A percentile compares a stretch with the other conserved stretches of the same genome.
These are phyloP conservation scores for Lepetodrilus schrolli DNA, from an alignment of 2,888 invertebrate genomes.

Conservation along the genomic window DNA sequence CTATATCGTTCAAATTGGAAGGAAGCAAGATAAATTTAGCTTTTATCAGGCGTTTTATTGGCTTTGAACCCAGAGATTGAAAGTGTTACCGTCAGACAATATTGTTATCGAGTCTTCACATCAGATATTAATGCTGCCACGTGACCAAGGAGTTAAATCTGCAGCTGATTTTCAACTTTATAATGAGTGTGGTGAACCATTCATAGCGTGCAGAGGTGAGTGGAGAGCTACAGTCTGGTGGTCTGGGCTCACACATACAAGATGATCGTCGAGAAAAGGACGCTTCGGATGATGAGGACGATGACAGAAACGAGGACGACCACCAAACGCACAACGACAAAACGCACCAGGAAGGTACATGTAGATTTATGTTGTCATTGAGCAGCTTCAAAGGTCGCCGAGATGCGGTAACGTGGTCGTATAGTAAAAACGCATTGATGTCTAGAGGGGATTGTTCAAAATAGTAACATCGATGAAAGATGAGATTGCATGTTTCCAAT, in stretches of 20 bases:
- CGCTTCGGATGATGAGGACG: neutral
- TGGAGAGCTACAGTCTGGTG: too few relatives aligned
- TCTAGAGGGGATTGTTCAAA: too few relatives aligned
- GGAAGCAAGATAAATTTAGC: neutral
- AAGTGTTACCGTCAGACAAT: neutral
- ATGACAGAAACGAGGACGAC: neutral
- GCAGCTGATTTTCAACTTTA: neutral
- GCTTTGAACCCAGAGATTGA: neutral
- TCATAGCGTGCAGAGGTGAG: too few relatives aligned
- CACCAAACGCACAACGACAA: neutral
- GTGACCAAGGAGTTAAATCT: neutral
- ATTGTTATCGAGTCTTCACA: neutral
- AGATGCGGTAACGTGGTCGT: neutral
- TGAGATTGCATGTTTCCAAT: too few relatives aligned
- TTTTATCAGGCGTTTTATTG: neutral
- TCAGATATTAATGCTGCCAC: neutral
- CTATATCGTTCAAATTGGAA: neutral
- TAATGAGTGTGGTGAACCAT: neutral
- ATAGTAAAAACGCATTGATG: too few relatives aligned
- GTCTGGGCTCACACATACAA: too few relatives aligned
- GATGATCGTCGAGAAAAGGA: conserved; percentile 8
- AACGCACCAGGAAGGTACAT: too few relatives aligned
- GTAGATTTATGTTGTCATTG: too few relatives aligned
- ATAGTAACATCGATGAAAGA: too few relatives aligned
- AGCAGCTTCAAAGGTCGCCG: neutral